These are phyloP conservation scores for Bettongia penicillata DNA, from an alignment of 2,113 vertebrate genomes.

Conservation along the genomic window DNA sequence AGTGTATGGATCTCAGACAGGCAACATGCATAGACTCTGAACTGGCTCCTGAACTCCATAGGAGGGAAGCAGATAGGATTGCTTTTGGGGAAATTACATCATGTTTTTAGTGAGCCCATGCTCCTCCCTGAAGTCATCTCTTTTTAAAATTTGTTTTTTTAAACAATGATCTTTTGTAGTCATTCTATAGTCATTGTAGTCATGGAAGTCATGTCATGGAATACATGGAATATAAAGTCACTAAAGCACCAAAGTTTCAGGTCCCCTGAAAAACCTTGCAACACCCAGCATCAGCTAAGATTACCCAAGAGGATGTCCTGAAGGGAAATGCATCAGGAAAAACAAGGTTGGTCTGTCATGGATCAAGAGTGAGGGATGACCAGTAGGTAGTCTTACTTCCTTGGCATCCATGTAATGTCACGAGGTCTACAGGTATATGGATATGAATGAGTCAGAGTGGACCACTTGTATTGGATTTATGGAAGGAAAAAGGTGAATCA, in stretches of 20 bases:
- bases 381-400: not conserved
- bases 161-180: too few species aligned
- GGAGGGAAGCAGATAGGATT: not conserved
- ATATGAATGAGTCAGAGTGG: too few species aligned
- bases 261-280: not conserved
- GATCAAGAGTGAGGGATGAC: not conserved
- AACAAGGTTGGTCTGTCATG: not conserved
- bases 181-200: not conserved
- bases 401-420: not conserved
- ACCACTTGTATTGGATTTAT: too few species aligned
- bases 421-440: not conserved
- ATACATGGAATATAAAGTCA: not conserved
- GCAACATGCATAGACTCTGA: not conserved
- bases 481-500: not conserved
- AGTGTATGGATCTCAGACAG: too few species aligned
- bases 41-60: too few species aligned
- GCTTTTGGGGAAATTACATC: too few species aligned
- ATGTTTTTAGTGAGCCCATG: too few species aligned
- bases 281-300: not conserved
- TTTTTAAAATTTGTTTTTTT: too few species aligned
- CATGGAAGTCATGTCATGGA: too few species aligned
- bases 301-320: not conserved
- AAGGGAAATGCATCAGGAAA: not conserved
- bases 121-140: not conserved
- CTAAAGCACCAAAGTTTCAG: not conserved